Conservation (phyloP, 1,140 invertebrate genomes). For the Diabrotica undecimpunctata region DNA sequence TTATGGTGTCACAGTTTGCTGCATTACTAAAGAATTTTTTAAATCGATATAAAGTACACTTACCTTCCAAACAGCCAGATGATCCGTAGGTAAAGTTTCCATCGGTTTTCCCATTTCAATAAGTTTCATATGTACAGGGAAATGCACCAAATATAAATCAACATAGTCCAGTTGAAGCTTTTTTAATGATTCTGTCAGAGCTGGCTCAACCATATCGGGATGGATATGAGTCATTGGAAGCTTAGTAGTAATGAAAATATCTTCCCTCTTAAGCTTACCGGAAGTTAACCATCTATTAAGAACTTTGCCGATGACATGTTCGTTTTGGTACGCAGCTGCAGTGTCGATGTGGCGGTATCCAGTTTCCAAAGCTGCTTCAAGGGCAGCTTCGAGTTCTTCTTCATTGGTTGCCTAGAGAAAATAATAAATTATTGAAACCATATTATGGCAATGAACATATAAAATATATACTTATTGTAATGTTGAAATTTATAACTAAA, state of each 20-base stretch:
- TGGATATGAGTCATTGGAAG: slow-evolving; percentile 53
- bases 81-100: slow-evolving; percentile 53
- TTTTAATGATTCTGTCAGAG: slow-evolving; percentile 64
- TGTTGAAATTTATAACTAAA: too few species aligned
- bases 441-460: background rate
- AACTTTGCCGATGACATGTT: slow-evolving; percentile 70
- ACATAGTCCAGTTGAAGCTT: slow-evolving; percentile 72
- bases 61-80: slow-evolving; percentile 69
- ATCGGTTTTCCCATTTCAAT: slow-evolving; percentile 40
- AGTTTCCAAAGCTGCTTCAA: slow-evolving; percentile 59
- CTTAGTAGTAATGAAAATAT: slow-evolving; percentile 80
- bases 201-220: slow-evolving; percentile 49
- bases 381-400: slow-evolving; percentile 64
- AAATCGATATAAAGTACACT: background rate
- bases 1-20: too few species aligned
- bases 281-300: slow-evolving; percentile 69
- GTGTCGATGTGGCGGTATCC: slow-evolving; percentile 72
- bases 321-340: slow-evolving; percentile 73
- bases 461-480: background rate
- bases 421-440: background rate
- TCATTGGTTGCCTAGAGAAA: slow-evolving; percentile 41
- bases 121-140: slow-evolving; percentile 64
- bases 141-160: slow-evolving; percentile 80
- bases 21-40: too few species aligned
- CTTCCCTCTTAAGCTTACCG: slow-evolving; percentile 65